These are phyloP conservation scores for Paraplagusia blochii DNA, from an alignment of 2,113 vertebrate genomes.

Conservation along the genomic window DNA sequence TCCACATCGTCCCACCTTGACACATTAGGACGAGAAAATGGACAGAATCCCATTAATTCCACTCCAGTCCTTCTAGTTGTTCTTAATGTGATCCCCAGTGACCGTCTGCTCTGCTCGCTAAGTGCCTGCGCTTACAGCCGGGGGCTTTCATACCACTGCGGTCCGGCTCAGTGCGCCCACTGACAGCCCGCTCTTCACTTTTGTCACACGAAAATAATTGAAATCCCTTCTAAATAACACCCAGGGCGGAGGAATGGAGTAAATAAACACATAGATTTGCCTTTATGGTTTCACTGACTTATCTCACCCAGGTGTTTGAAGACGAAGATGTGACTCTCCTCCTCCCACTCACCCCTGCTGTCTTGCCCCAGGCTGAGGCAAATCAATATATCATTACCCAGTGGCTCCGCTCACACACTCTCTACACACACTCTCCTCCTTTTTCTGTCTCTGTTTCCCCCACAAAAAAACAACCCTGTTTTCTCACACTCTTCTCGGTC, in stretches of 20 bases:
- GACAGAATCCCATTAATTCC: constrained; percentile 55
- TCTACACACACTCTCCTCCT: constrained; percentile 10
- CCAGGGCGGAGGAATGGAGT: too few species aligned
- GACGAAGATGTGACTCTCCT: constrained; percentile 41
- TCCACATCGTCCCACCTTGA: constrained; percentile 27
- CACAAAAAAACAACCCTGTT: background rate
- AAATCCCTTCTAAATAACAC: background rate
- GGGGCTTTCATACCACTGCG: constrained; percentile 37
- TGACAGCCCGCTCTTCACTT: constrained; percentile 25
- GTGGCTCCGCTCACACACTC: constrained; percentile 33
- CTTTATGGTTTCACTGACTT: too few species aligned
- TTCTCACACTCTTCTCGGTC: constrained; percentile 29
- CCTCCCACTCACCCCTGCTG: constrained; percentile 54
- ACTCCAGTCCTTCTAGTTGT: constrained; percentile 36
- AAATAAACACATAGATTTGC: too few species aligned
- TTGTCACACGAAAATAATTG: constrained; percentile 21
- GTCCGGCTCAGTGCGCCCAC: constrained; percentile 5
- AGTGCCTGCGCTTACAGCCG: constrained; percentile 44
- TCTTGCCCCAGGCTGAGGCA: constrained; percentile 52
- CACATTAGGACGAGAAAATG: constrained; percentile 39
- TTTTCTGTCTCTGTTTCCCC: too few species aligned
- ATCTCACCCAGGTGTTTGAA: constrained; percentile 57
- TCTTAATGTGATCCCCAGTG: constrained; percentile 61
- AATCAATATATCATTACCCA: constrained; percentile 75
- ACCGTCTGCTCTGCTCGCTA: constrained; percentile 22